Base-by-base conservation (phyloP, 2,113 vertebrate species). In the Rhinogobius similis region DNA sequence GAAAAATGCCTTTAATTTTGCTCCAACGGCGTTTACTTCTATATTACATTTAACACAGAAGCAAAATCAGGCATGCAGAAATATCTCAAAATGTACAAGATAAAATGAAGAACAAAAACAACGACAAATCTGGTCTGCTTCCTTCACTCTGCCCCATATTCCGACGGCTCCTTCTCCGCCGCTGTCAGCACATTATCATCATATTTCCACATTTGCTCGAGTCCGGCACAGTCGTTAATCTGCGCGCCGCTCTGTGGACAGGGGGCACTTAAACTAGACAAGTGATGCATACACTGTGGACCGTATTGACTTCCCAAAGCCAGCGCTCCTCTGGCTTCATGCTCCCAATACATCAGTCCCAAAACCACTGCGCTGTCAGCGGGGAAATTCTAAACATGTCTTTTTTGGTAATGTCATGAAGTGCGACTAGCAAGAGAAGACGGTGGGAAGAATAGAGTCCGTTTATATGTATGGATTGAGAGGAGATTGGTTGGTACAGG, bases 151-250 rank as follows among this genome's bases (percentile, higher is more conserved):
- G 46, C 79, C 66, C 69, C 73, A 81, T 76, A 77, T 73, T 69
- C 79, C 81, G 73, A 83, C 72, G 71, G 84, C 86, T 88, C 63
- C 83, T 80, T 83, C 83, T 76, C 72, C 72, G 78, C 53, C 68
- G 59, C 41, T 59, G 77, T 79, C 79, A 55, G 76, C 72, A 68
- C 86, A 76, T 82, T 81, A 77, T 75, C 79, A 83, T 84, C 86
- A 64, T 12, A 48, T 67, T 75, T 78, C 72, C 67, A 80, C 62
- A 59, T 70, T 79, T 75, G 65, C 70, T 43, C n/a, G 58, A 39
- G 61, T 55, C 58, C 27, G 0, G 68, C 43, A 27, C 58, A 61
- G 53, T 67, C 67, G 80, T 79, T 83, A 69, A 81, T 79, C 70
- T 43, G 14, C 55, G 32, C 32, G 59, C 68, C 62, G 41, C 64